Evolutionary conservation across 2,113 vertebrate species (phyloP).

Genomic region (Rhombomys opimus): DNA sequence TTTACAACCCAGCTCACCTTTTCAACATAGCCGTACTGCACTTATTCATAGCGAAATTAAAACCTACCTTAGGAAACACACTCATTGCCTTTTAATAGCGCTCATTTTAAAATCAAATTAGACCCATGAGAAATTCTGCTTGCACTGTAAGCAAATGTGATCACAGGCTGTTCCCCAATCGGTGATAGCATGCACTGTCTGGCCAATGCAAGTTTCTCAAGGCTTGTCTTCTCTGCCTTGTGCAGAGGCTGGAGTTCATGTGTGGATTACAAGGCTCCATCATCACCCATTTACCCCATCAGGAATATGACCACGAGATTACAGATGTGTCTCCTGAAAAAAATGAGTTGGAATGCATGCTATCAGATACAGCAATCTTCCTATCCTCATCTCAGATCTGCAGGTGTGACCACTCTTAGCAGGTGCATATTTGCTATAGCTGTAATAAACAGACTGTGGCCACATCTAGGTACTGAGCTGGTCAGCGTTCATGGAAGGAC

Average conservation of each 20-base stretch:
- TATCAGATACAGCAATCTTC: background rate
- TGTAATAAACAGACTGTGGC: background rate
- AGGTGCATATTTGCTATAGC: background rate
- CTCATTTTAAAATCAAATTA: constrained; percentile 59
- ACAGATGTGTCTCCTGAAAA: background rate
- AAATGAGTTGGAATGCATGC: background rate
- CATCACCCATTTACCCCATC: background rate
- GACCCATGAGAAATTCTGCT: constrained; percentile 46
- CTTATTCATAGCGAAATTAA: constrained; percentile 25
- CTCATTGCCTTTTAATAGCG: constrained; percentile 14
- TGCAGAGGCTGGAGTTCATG: background rate
- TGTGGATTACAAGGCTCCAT: background rate
- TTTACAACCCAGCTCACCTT: constrained; percentile 22
- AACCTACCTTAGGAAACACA: constrained; percentile 5
- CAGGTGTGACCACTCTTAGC: background rate
- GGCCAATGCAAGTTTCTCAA: background rate
- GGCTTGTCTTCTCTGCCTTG: background rate
- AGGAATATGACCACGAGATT: constrained; percentile 38
- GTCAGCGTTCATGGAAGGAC: background rate
- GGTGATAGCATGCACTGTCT: background rate
- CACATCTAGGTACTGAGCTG: fast-evolving
- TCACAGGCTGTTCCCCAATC: background rate
- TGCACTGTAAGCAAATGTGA: background rate
- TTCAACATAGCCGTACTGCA: background rate
- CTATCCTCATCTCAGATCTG: background rate